Conservation (phyloP, 2,797 vertebrate genomes). For the Argya squamiceps region DNA sequence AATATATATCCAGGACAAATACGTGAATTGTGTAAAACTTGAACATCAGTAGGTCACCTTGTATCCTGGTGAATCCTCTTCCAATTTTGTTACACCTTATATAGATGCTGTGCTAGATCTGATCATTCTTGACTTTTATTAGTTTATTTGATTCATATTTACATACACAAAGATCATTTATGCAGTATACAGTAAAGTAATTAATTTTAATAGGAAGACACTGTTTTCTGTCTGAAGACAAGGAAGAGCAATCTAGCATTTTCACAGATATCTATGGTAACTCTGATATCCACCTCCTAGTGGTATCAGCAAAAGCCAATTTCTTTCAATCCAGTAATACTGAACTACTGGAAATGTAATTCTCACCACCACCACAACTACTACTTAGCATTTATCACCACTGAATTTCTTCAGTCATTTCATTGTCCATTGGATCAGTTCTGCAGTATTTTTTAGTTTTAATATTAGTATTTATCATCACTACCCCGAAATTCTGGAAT, state of each 20-base stretch:
- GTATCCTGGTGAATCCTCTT: neutral
- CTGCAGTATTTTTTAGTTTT: neutral
- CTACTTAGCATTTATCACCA: neutral
- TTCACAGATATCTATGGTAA: neutral
- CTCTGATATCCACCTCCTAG: neutral
- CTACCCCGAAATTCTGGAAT: neutral
- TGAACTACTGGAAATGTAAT: neutral
- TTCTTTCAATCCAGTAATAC: neutral
- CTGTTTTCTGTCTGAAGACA: neutral
- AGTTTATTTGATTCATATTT: neutral
- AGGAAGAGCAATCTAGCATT: neutral
- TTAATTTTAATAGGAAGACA: neutral
- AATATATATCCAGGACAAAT: neutral
- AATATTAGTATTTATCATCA: neutral
- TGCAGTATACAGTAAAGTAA: neutral
- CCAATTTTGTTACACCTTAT: neutral
- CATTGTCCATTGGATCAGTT: neutral
- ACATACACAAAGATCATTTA: neutral
- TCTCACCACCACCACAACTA: neutral
- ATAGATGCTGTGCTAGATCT: accelerated
- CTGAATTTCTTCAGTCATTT: neutral
- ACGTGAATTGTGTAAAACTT: accelerated
- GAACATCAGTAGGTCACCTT: neutral
- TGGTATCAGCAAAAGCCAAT: neutral
- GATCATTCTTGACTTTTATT: neutral